Evolutionary conservation across 2,113 vertebrate genomes (phyloP), one percentile per base, ranked within the genome.

Genomic region (Nothobranchius furzeri): DNA sequence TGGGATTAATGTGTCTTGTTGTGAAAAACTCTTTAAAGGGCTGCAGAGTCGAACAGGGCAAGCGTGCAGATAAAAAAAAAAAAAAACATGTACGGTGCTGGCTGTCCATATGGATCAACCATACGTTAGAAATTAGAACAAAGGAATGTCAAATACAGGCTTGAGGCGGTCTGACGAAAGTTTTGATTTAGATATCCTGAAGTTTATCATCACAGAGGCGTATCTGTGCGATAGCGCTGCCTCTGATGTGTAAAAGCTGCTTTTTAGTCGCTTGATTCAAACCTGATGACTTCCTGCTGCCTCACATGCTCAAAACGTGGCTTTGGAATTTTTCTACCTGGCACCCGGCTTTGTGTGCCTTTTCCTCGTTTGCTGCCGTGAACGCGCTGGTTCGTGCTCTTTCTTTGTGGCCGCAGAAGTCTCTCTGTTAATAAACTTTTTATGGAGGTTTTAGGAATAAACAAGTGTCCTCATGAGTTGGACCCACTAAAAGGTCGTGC

Each of bases 381-480:
- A 82, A 86, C 76, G 77, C 63, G 74, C 63, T 59, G 73, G 58
- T 64, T 78, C 81, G 17, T 78, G 37, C 83, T 64, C 60, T 63
- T 75, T 73, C 51, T 60, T 79, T 65, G 71, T 72, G 75, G 74
- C 72, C 47, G 78, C 68, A 76, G 64, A 76, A 64, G 67, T 88
- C 75, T 81, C 78, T 87, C 87, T 83, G 74, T 81, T 84, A 85
- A 87, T 86, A 84, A 77, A 74, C 73, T 84, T 85, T 88, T 78
- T 78, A 83, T 86, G 73, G 67, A 81, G 70, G 69, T 74, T 66
- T 84, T 87, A 78, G 74, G 85, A 82, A 85, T 86, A 90, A 91
- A 92, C 87, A 92, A 90, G 83, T 81, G 70, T 83, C 91, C 90
- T 91, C 77, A 78, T 71, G 84, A 88, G 75, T 73, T 85, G 68